Conservation (phyloP, 2,797 vertebrate genomes). For the Pseudotriccus pelzelni region DNA sequence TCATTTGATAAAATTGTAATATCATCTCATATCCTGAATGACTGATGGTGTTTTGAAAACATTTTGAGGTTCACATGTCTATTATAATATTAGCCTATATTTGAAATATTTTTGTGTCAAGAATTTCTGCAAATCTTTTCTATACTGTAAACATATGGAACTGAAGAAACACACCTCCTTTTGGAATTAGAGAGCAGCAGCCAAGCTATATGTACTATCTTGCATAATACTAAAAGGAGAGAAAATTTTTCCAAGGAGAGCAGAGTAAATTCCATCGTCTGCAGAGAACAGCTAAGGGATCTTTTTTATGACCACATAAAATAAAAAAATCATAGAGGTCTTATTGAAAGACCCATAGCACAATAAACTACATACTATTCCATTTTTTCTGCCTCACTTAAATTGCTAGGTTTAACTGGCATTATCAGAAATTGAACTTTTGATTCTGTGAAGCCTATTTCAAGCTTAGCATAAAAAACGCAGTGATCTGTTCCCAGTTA, state of each 20-base stretch:
- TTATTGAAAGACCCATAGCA: not conserved
- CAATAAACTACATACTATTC: not conserved
- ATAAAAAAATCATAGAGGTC: slow-evolving; percentile 2
- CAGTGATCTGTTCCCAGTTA: not conserved
- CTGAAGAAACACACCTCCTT: not conserved
- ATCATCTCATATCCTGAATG: not conserved
- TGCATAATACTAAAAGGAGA: not conserved
- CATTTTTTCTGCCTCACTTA: not conserved
- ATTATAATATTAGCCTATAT: not conserved
- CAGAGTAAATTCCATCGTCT: not conserved
- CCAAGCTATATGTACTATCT: not conserved
- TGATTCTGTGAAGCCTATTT: not conserved
- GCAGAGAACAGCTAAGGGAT: not conserved
- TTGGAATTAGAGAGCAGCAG: not conserved
- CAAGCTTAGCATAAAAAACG: not conserved
- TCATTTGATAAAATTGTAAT: not conserved
- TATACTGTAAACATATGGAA: not conserved
- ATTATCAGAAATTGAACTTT: not conserved
- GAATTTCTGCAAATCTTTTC: not conserved
- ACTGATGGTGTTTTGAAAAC: not conserved
- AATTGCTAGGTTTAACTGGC: slow-evolving; percentile 3
- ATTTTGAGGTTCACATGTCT: not conserved
- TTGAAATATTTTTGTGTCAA: not conserved
- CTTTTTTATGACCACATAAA: slow-evolving; percentile 26
- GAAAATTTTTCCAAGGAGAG: not conserved